Evolutionary conservation across 2,888 invertebrate species (phyloP).

Genomic region (Ommatoiulus sabulosus): DNA sequence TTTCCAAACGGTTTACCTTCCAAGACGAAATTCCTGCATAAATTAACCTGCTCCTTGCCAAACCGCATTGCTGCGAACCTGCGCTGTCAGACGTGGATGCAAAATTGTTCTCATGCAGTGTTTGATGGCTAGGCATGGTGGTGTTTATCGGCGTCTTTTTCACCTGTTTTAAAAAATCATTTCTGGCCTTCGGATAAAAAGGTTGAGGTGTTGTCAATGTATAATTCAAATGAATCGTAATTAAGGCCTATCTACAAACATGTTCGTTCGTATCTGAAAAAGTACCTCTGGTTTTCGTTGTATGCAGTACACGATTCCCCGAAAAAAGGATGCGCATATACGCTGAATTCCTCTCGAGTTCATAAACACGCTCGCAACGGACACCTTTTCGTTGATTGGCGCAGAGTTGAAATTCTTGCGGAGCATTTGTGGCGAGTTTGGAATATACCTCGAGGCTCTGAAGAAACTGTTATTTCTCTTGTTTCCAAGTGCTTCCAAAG

Average conservation of each 20-base stretch:
- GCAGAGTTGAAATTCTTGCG: too few species aligned
- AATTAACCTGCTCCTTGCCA: conserved; percentile 23
- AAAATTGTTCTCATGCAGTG: neutral
- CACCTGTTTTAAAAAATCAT: neutral
- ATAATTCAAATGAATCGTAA: neutral
- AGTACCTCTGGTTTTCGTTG: neutral
- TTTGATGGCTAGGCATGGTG: neutral
- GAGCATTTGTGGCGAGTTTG: too few species aligned
- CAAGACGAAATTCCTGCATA: conserved; percentile 13
- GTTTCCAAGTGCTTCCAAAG: too few species aligned
- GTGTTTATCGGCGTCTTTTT: neutral
- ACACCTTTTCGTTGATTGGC: neutral
- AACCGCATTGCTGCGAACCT: conserved; percentile 36
- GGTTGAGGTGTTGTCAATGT: neutral
- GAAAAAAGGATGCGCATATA: neutral
- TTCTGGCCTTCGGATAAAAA: conserved; percentile 30
- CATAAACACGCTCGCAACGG: neutral
- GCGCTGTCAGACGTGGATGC: neutral
- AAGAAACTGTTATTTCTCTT: too few species aligned
- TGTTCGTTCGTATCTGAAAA: too few species aligned
- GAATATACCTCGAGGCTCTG: too few species aligned
- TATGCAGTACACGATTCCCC: neutral
- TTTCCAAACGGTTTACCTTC: conserved; percentile 21
- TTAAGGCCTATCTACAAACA: too few species aligned
- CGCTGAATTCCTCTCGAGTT: neutral